Conservation (phyloP, 2,888 invertebrate genomes). For the Melanophora roralis region DNA sequence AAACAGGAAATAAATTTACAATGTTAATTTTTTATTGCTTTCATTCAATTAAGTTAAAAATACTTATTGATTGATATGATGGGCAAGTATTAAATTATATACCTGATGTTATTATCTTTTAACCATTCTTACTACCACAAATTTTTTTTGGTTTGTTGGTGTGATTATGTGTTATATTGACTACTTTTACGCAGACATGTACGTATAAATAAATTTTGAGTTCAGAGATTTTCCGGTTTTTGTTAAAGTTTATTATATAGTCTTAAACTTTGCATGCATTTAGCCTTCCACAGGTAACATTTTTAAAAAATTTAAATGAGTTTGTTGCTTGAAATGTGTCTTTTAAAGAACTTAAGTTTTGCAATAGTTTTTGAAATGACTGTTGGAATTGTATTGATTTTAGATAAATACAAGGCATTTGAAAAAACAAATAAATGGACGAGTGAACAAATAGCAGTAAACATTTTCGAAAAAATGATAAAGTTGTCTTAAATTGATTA, state of each 20-base stretch:
- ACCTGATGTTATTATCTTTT: constrained; percentile 37
- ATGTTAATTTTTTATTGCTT: constrained; percentile 19
- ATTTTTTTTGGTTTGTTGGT: background rate
- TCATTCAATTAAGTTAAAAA: constrained; percentile 35
- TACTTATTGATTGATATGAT: constrained; percentile 47
- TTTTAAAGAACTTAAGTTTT: background rate
- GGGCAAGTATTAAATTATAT: constrained; percentile 40
- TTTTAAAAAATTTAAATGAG: too few species aligned
- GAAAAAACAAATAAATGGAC: background rate
- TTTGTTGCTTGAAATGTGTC: background rate
- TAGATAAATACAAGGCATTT: background rate
- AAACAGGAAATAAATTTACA: constrained; percentile 36
- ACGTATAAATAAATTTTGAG: background rate
- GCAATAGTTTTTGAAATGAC: background rate
- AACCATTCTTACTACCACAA: background rate
- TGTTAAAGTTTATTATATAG: background rate
- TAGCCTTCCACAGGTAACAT: background rate
- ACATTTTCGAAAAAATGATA: background rate
- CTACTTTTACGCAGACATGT: too few species aligned
- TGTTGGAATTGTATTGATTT: background rate
- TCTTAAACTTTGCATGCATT: background rate
- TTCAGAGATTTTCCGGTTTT: background rate
- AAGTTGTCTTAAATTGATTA: background rate
- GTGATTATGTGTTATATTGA: too few species aligned
- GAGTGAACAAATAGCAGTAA: background rate